These are phyloP conservation scores for Hofmannophila pseudospretella DNA, from an alignment of 2,888 invertebrate species.

Conservation along the genomic window DNA sequence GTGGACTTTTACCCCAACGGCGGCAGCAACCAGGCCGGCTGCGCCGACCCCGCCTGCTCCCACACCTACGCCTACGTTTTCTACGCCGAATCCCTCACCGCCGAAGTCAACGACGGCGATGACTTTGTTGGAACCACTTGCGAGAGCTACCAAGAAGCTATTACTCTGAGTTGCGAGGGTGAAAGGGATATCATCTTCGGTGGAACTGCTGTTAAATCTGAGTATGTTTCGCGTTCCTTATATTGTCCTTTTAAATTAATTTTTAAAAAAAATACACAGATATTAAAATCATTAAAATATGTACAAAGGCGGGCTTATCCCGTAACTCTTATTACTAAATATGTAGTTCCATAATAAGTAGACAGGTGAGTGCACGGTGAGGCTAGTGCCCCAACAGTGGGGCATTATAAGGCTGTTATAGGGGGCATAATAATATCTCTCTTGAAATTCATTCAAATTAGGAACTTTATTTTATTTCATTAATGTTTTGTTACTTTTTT, in stretches of 20 bases:
- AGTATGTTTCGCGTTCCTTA: constrained; percentile 31
- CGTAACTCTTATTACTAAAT: not conserved
- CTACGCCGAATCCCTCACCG: constrained; percentile 53
- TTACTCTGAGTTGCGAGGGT: constrained; percentile 36
- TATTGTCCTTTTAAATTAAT: not conserved
- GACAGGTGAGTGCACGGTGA: too few species aligned
- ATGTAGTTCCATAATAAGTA: too few species aligned
- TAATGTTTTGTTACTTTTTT: constrained; percentile 15
- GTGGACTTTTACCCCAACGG: constrained; percentile 67
- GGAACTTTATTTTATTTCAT: not conserved
- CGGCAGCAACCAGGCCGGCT: constrained; percentile 48
- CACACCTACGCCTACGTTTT: constrained; percentile 44
- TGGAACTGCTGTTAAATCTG: constrained; percentile 35
- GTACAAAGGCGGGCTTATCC: too few species aligned
- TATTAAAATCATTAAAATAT: too few species aligned
- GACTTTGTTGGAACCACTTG: constrained; percentile 56
- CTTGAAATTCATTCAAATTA: too few species aligned
- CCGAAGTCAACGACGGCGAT: constrained; percentile 24
- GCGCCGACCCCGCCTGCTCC: constrained; percentile 41
- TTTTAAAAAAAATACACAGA: not conserved
- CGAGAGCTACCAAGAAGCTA: constrained; percentile 39
- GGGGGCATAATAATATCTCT: too few species aligned
- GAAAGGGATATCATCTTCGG: constrained; percentile 43
- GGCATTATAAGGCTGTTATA: too few species aligned
- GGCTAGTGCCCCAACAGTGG: too few species aligned